Base-by-base conservation (phyloP, 2,113 vertebrate genomes). In the Toxotes chatareus region DNA sequence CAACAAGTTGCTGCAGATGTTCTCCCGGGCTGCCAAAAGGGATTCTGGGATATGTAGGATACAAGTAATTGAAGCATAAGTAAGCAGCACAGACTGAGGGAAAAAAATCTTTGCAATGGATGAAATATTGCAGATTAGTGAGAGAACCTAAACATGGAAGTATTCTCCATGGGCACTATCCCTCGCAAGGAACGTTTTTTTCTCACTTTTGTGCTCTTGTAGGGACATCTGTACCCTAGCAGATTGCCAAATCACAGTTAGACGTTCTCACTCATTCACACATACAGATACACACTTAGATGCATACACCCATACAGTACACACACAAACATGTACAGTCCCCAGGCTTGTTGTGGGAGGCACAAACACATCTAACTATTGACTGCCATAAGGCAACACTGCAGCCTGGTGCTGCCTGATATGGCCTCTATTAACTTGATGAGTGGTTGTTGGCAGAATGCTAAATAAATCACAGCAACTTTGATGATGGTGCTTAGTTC, bases 351-450 rank as follows among this genome's bases (percentile, higher is more conserved):
- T 59, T 61, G 73, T 80, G 36, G 82, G 49, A 84, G 77, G 62
- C 69, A 61, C 67, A 59, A 76, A 73, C 79, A 79, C 72, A 81
- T 76, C 67, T 38, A 65, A 80, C 59, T 49, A 79, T 57, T 82
- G 62, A 81, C 57, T 89, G 86, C 87, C 86, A 83, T 71, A 73
- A 84, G 83, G 86, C 66, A 73, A 73, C 44, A 64, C 27, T 79
- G 84, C 65, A 76, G 75, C 69, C 80, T 86, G 82, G 80, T 63
- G 47, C 71, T 69, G 73, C 46, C 63, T 84, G 69, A 88, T 85
- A 84, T 72, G 70, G 82, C 85, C 86, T 85, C 93, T 84, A 89
- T 94, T 93, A 93, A 91, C 84, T 85, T 86, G 81, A 92, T 92
- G 81, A 82, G 86, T 51, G 46, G 47, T 79, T 84, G 80, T 84